These are phyloP conservation scores for Patella depressa DNA, from an alignment of 2,888 invertebrate species.

Conservation along the genomic window DNA sequence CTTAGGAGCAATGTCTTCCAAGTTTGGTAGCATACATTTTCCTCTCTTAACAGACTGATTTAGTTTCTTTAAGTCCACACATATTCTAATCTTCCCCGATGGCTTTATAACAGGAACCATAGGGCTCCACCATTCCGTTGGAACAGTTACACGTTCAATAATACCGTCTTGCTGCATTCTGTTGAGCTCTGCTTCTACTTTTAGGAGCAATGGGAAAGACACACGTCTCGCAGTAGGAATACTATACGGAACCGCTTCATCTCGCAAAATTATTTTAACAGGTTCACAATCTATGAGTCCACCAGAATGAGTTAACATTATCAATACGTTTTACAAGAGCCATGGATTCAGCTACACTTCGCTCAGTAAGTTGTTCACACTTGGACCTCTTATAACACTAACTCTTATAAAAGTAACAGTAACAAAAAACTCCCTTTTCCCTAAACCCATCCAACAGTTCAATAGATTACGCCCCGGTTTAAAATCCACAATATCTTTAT, in stretches of 20 bases:
- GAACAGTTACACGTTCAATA: slow-evolving; percentile 33
- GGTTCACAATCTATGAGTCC: slow-evolving; percentile 15
- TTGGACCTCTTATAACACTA: neutral
- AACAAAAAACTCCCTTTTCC: no score
- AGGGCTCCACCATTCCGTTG: slow-evolving; percentile 37
- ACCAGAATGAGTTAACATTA: neutral
- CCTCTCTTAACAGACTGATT: slow-evolving; percentile 31
- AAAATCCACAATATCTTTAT: no score
- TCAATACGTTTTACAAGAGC: neutral
- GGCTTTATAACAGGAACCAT: slow-evolving; percentile 35
- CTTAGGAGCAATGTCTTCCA: slow-evolving; percentile 38
- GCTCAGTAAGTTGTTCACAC: neutral
- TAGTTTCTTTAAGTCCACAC: slow-evolving; percentile 30
- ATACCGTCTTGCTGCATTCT: slow-evolving; percentile 32
- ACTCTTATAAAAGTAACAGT: no score
- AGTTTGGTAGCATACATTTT: slow-evolving; percentile 32
- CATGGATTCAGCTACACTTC: neutral
- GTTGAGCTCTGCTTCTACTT: slow-evolving; percentile 32
- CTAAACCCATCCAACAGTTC: no score
- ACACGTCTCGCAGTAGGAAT: slow-evolving; percentile 24
- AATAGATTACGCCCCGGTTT: no score
- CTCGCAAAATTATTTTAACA: slow-evolving; percentile 8
- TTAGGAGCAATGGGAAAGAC: slow-evolving; percentile 22
- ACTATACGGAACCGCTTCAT: slow-evolving; percentile 12
- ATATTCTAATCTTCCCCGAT: slow-evolving; percentile 31